phyloP scores from a whole-genome alignment of 2,797 vertebrate species.

The Ispidina picta region DNA sequence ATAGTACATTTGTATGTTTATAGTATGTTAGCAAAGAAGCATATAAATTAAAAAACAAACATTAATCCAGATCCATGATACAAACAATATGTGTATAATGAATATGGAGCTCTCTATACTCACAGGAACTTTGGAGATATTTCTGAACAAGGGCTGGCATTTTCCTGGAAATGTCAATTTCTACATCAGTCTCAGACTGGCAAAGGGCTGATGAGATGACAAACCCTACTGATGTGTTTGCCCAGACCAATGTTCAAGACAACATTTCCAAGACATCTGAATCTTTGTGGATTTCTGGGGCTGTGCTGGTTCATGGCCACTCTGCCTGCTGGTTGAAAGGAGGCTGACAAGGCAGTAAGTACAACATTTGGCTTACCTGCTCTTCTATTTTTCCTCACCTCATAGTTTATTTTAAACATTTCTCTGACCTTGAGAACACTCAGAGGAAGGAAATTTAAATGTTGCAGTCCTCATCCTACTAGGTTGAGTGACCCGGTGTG shows the following conservation, averaged over 20 bases:
- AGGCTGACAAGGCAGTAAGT: background rate
- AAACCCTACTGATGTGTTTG: background rate
- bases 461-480: background rate
- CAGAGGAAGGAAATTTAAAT: background rate
- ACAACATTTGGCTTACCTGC: background rate
- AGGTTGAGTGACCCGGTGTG: background rate
- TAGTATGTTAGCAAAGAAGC: background rate
- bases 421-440: background rate
- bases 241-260: slow-evolving; percentile 26
- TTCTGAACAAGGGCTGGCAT: slow-evolving; percentile 1
- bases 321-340: background rate
- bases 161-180: slow-evolving; percentile 59
- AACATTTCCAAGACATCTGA: slow-evolving; percentile 21
- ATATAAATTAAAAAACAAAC: background rate
- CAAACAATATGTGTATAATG: background rate
- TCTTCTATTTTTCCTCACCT: background rate
- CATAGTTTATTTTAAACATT: background rate
- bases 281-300: background rate
- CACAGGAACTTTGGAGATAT: background rate
- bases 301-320: slow-evolving; percentile 27
- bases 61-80: background rate
- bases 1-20: background rate
- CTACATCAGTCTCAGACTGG: slow-evolving; percentile 39
- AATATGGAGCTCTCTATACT: background rate
- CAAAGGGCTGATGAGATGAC: background rate